Base-by-base conservation (phyloP, 2,888 invertebrate genomes). In the Synergus japonicus region DNA sequence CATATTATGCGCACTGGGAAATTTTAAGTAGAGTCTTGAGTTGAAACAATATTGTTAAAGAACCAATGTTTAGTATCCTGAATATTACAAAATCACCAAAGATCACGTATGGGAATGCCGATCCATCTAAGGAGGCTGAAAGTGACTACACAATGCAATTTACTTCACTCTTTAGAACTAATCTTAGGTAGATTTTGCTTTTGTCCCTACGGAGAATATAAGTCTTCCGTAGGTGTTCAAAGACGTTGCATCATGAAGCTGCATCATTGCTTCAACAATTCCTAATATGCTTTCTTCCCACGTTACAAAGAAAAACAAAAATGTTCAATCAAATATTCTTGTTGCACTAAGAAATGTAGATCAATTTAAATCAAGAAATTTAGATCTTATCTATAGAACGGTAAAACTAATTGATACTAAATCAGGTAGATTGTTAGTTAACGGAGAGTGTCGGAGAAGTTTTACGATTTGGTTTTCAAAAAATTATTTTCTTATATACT, bases 51-150 rank as follows among this genome's bases (percentile, higher is more conserved):
- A 29, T 29, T 29, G 29, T 29, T 29, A 29, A 29, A 29, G 3
- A 29, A 12, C 49, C 7, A 49, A 5, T 12, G 12, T 49, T 49
- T 49, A 5, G 54, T 54, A 13, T 54, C n/a, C 13, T 5, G n/a
- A 54, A 54, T 54, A 13, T n/a, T 13, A n/a, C n/a, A 54, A n/a
- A 54, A 54, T n/a, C 54, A 54, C n/a, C n/a, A 54, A 54, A 54
- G 5, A n/a, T 12, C 54, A n/a, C 54, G 10, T 54, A n/a, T 29
- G 69, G 22, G 60, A 60, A 60, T 54, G 54, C n/a, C 60, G 37
- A 69, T 29, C 69, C 69, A 73, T 73, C 29, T 73, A 73, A 37
- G 49, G 73, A 73, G n/a, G 15, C 49, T 15, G 49, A 37, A 73
- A 73, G 37, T 9, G 37, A n/a, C 37, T 29, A 46, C 46, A 37